Base-by-base conservation (phyloP, 2,797 vertebrate species). In the Bucorvus abyssinicus region DNA sequence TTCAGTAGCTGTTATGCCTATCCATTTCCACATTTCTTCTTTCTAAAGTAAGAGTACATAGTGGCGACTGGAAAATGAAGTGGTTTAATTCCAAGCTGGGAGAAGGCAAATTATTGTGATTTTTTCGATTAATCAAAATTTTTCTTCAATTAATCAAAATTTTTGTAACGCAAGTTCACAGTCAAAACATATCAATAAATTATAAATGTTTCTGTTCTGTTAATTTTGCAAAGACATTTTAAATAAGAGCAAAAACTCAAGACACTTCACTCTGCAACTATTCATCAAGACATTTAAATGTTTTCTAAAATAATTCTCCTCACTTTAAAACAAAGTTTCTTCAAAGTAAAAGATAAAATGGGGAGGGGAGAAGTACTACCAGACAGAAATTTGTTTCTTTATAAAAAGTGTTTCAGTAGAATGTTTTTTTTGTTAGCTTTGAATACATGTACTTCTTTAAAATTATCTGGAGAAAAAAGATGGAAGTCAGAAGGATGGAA, bases 191-290 rank as follows among this genome's bases (percentile, higher is more conserved):
- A 7, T 59, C 44, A 77, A 74, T 78, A 88, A 73, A 82, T 56
- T 52, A 84, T 69, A 79, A 87, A 79, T 70, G 36, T 60, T 95
- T 90, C 38, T 14, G 13, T 76, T 89, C 36, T 14, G 36, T 49
- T 92, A 92, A 95, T 94, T 94, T 79, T 73, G 74, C 59, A 84
- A 57, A 84, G 60, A 56, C 32, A 79, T 89, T 95, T 95, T 24
- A 90, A 90, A 79, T 22, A 87, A 73, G 52, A 94, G 52, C 53
- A 95, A 95, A 69, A 94, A 91, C 40, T 40, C 81, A 90, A 92
- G 64, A 34, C 60, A 76, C 45, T 74, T 89, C 19, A 74, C 64
- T 90, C 53, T 87, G 79, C 64, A 93, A 64, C 75, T 87, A 75
- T 68, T 95, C 57, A 81, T 77, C 21, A 70, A 87, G 63, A 81